These are phyloP conservation scores for Dasysyrphus tricinctus DNA, from an alignment of 2,888 invertebrate species.

Conservation along the genomic window DNA sequence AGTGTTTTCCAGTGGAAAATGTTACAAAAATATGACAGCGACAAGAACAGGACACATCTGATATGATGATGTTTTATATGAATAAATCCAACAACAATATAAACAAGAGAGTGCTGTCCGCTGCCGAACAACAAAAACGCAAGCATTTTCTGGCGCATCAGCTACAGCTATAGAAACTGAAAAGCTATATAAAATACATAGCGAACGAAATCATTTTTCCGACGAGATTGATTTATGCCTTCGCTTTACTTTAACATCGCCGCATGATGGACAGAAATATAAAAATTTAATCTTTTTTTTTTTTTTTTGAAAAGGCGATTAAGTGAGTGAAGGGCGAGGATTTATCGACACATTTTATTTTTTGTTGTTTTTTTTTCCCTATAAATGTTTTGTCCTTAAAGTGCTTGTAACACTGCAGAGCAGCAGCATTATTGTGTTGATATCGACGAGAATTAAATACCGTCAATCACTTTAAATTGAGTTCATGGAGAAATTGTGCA, in stretches of 20 bases:
- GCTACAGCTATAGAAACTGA: too few relatives aligned
- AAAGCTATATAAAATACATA: background rate
- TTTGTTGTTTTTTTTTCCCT: constrained; percentile 39
- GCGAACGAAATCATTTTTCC: constrained; percentile 50
- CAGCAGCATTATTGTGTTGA: constrained; percentile 49
- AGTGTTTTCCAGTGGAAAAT: constrained; percentile 46
- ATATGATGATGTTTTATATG: constrained; percentile 74
- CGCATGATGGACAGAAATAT: constrained; percentile 67
- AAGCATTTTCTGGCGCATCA: background rate
- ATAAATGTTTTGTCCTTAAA: constrained; percentile 46
- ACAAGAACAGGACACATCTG: constrained; percentile 56
- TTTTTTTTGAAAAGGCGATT: constrained; percentile 56
- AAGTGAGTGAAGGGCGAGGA: constrained; percentile 59
- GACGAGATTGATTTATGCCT: constrained; percentile 69
- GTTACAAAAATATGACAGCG: constrained; percentile 67
- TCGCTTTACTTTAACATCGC: constrained; percentile 51
- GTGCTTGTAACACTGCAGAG: constrained; percentile 10
- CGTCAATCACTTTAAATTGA: constrained; percentile 64
- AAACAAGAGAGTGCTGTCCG: constrained; percentile 36
- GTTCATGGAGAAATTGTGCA: background rate
- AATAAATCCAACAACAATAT: constrained; percentile 64
- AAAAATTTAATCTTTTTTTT: constrained; percentile 53
- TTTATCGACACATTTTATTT: constrained; percentile 52
- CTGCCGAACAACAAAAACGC: constrained; percentile 43
- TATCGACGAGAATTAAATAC: constrained; percentile 60